Base-by-base conservation (phyloP, 2,797 vertebrate species). In the Sarcoramphus papa region DNA sequence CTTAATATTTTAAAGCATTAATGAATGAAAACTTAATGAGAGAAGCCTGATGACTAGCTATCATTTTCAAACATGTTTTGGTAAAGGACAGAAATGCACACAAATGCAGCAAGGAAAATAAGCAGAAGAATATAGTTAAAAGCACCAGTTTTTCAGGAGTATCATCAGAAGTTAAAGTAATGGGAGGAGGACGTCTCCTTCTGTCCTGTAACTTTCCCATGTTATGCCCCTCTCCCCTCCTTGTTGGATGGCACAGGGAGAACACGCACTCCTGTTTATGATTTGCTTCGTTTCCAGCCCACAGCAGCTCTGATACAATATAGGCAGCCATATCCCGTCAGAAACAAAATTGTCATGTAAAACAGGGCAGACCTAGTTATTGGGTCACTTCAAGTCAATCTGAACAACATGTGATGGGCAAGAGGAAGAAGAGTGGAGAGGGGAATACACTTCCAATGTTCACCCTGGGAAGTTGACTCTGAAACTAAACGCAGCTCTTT, bases 281-380 rank as follows among this genome's bases (percentile, higher is more conserved):
- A 72, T 19, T 37, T 62, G 22, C 30, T 64, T 76, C 2, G 2
- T 31, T 37, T 47, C 25, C 43, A 88, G 56, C 21, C 5, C 62
- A 28, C 8, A 45, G 24, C 54, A 60, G 14, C 27, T 82, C 53
- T 41, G 41, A n/a, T 16, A 60, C 14, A 56, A 21, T 6, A 35
- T 1, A 53, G n/a, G 33, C 18, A 91, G 27, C 20, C 62, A 62
- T 33, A 31, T 78, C 68, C 43, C 2, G 2, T 47, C 27, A 65
- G 47, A 69, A 81, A 88, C 12, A 24, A 54, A 82, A 51, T 0
- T 16, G 8, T 4, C 17, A 47, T 0, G 0, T 40, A 67, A 35
- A 76, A 40, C 28, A 31, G 3, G 41, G 23, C 50, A 79, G 59
- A 33, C 8, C 20, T 30, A 74, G 45, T 59, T 62, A 28, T 3